A percentile compares a stretch with the other conserved stretches of the same genome.
These are phyloP conservation scores for Willowsia nigromaculata DNA, from an alignment of 2,888 invertebrate species.

Conservation along the genomic window DNA sequence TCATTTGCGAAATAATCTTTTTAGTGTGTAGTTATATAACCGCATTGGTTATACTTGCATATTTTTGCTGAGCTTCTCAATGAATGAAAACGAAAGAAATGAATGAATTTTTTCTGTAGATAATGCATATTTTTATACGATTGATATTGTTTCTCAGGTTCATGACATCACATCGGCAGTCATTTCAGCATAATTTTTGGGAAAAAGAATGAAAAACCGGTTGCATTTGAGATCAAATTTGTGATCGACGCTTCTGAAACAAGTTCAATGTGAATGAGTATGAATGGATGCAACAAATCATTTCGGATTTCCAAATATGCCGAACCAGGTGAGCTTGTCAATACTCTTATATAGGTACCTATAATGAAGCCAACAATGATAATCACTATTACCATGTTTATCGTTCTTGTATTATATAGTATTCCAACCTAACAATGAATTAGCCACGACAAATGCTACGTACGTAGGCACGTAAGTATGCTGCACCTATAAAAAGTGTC, in stretches of 20 bases:
- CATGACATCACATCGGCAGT: too few relatives aligned
- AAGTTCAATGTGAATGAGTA: constrained; percentile 23
- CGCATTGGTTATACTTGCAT: too few relatives aligned
- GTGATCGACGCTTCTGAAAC: constrained; percentile 30
- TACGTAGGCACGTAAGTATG: not conserved
- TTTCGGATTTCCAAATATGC: constrained; percentile 23
- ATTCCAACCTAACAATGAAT: constrained; percentile 2
- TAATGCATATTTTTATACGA: not conserved
- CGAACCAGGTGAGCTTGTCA: constrained; percentile 37
- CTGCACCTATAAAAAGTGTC: constrained; percentile 10
- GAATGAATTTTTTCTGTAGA: not conserved
- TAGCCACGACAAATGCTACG: not conserved
- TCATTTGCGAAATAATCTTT: not conserved
- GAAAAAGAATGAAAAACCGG: not conserved
- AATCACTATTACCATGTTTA: constrained; percentile 2
- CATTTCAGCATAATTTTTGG: too few relatives aligned
- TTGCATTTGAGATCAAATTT: constrained; percentile 6
- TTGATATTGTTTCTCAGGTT: not conserved
- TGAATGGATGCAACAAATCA: not conserved
- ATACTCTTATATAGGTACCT: not conserved
- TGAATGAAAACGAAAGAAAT: not conserved
- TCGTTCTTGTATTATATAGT: not conserved
- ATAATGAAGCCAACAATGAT: constrained; percentile 17
- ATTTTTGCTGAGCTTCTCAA: not conserved
- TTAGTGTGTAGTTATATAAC: too few relatives aligned